Conservation (phyloP, 2,113 vertebrate species). For the Parus major region DNA sequence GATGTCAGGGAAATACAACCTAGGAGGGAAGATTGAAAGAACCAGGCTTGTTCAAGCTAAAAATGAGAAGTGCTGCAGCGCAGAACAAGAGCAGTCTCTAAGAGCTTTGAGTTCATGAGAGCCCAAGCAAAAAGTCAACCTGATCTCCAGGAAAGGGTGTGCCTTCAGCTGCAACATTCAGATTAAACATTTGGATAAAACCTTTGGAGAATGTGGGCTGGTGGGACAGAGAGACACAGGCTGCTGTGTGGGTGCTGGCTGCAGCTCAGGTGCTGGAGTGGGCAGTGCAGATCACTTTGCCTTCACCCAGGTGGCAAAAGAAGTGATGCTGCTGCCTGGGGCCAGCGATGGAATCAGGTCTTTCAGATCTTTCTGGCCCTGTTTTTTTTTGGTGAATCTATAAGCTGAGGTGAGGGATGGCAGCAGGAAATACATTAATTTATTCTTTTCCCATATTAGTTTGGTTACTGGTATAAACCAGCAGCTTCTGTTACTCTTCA, state of each 20-base stretch:
- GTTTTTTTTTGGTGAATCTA: not conserved
- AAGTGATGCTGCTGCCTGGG: not conserved
- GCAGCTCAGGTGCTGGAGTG: not conserved
- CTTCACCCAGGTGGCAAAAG: not conserved
- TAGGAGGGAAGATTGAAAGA: not conserved
- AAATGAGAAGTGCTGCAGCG: rapidly evolving
- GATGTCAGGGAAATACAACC: not conserved
- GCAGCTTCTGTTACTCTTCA: not conserved
- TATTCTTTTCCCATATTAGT: not conserved
- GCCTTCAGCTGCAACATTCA: not conserved
- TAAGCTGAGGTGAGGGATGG: not conserved
- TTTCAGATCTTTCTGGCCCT: not conserved
- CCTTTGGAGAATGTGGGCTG: not conserved
- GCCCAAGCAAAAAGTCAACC: not conserved
- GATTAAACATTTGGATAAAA: not conserved
- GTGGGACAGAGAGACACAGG: not conserved
- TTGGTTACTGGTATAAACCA: not conserved
- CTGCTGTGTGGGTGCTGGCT: not conserved
- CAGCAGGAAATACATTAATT: not conserved
- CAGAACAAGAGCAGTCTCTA: not conserved
- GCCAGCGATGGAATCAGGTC: rapidly evolving
- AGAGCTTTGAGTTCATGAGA: not conserved
- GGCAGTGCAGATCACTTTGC: not conserved
- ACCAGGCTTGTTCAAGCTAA: not conserved
- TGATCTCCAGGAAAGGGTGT: not conserved